Evolutionary conservation across 1,140 invertebrate species (phyloP).

Genomic region (Microplitis mediator): DNA sequence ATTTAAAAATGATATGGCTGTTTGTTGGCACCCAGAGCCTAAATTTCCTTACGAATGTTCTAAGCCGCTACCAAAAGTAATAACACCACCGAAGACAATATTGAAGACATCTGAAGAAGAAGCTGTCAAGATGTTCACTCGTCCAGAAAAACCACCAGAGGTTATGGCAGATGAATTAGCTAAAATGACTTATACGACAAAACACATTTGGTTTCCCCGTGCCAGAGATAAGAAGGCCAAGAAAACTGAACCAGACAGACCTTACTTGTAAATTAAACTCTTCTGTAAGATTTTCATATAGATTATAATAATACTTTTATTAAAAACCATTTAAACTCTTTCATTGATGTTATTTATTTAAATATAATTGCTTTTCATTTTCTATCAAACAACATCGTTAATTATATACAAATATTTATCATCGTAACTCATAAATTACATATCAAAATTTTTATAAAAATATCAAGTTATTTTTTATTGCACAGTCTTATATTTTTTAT

Average conservation of each 20-base stretch:
- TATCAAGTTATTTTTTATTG: no score
- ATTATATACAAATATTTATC: no score
- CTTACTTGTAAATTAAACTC: conserved; percentile 69
- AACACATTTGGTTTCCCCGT: conserved; percentile 80
- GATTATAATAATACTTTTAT: background rate
- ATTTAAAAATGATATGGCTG: conserved; percentile 75
- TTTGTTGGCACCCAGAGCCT: conserved; percentile 85
- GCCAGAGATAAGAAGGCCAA: conserved; percentile 71
- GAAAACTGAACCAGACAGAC: conserved; percentile 71
- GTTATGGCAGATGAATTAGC: conserved; percentile 72
- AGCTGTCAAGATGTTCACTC: conserved; percentile 68
- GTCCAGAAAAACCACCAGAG: conserved; percentile 65
- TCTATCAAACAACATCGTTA: no score
- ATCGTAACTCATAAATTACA: no score
- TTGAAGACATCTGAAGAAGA: conserved; percentile 71
- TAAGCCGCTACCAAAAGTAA: conserved; percentile 69
- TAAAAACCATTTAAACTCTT: background rate
- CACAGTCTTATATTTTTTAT: no score
- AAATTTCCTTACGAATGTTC: conserved; percentile 85
- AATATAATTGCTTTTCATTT: background rate
- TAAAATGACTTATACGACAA: conserved; percentile 78
- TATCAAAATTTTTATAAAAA: no score
- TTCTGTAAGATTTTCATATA: background rate
- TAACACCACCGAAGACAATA: conserved; percentile 55
- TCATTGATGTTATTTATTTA: background rate